A percentile compares a stretch with the other conserved stretches of the same genome.
Conservation (phyloP, 1,140 invertebrate species). For the Ruditapes philippinarum region DNA sequence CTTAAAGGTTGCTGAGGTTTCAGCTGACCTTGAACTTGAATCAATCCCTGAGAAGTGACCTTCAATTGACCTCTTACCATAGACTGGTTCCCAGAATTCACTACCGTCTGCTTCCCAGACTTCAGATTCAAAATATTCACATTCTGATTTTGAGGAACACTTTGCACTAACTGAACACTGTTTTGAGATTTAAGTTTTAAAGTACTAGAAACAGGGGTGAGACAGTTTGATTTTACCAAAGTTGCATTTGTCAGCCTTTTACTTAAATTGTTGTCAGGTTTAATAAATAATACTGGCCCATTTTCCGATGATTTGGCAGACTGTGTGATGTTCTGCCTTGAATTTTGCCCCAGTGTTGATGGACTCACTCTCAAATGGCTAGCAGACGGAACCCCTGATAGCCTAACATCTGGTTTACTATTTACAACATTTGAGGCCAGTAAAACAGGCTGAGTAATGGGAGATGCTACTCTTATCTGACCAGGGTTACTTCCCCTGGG, state of each 20-base stretch:
- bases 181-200: not conserved
- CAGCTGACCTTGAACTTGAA: slow-evolving; percentile 60
- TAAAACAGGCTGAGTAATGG: slow-evolving; percentile 8
- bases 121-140: slow-evolving; percentile 51
- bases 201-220: not conserved
- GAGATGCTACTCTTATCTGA: not conserved
- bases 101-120: slow-evolving; percentile 40
- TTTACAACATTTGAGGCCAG: slow-evolving; percentile 5
- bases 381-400: not conserved
- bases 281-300: slow-evolving; percentile 62
- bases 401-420: not conserved
- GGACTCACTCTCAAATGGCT: not conserved
- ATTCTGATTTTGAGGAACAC: slow-evolving; percentile 33
- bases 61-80: slow-evolving; percentile 69
- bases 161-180: slow-evolving; percentile 9
- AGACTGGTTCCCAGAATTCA: slow-evolving; percentile 16
- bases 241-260: slow-evolving; percentile 15
- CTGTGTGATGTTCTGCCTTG: not conserved
- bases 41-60: slow-evolving; percentile 75
- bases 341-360: not conserved
- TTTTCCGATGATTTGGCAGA: slow-evolving; percentile 40
- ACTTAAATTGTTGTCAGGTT: slow-evolving; percentile 45
- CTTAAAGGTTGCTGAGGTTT: not conserved
- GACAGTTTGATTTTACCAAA: not conserved
- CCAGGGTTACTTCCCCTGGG: not conserved